Base-by-base conservation (phyloP, 2,797 vertebrate genomes). In the Epinephelus malabaricus region DNA sequence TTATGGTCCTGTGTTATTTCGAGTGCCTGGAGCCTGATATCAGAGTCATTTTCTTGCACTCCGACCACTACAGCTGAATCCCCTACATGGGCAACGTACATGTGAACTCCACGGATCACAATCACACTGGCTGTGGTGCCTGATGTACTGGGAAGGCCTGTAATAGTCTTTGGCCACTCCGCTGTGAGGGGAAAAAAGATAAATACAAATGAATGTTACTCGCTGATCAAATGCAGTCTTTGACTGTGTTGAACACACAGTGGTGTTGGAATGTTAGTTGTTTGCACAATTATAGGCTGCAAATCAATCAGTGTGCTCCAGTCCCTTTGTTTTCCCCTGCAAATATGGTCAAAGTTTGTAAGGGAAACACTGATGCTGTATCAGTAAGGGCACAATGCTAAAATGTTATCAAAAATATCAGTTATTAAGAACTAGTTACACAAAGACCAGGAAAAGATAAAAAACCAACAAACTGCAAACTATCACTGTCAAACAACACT, bases 1-100 rank as follows among this genome's bases (percentile, higher is more conserved):
- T 99, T 99, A 90, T 99, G 98, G 82, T 99, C 98, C 89, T 98
- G 97, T 0, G 98, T 99, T 77, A 99, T 95, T 92, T 99, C 98
- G 76, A 99, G 95, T 1, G 98, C 97, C 92, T 97, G 95, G 68
- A 99, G 88, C 8, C 94, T 96, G 84, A 97, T 96, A 0, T 97
- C 97, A 21, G 96, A 96, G 38, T 97, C 96, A 70, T 97, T 95
- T 50, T 97, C 97, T 77, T 97, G 96, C 68, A 98, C 95, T 45
- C 98, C 98, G n/a, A 99, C 94, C 80, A 99, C 98, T 30, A 99
- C 98, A 0, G 97, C 98, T 0, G 98, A 99, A 88, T 99, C 98
- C 0, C 98, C 98, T 0, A 99, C 98, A 0, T 99, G 98, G 12
- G 98, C 98, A n/a, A 99, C 97, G 5, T 97, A 99, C 97, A 99